A percentile compares a stretch with the other conserved stretches of the same genome.
phyloP scores from a whole-genome alignment of 2,113 vertebrate species.

The Cyanoderma ruficeps region DNA sequence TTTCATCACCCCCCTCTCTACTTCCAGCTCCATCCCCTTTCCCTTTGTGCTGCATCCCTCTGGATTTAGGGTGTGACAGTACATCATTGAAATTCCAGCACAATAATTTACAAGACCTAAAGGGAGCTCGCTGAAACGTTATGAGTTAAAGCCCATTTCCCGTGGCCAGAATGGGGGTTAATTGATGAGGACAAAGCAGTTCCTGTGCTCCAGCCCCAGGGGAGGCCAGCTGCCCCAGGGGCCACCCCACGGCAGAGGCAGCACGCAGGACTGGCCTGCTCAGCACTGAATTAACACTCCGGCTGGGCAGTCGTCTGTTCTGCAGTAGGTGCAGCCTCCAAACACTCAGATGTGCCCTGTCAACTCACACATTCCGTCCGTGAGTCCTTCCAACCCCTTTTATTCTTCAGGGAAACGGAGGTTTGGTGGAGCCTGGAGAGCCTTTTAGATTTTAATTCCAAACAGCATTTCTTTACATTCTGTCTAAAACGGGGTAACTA shows the following conservation, averaged over 20 bases:
- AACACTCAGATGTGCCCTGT: neutral
- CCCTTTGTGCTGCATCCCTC: neutral
- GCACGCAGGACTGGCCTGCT: rapidly evolving
- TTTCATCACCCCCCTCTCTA: neutral
- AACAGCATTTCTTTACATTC: neutral
- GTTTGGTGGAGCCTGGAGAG: neutral
- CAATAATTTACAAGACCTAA: neutral
- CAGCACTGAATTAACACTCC: rapidly evolving
- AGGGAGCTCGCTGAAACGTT: neutral
- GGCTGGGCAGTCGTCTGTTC: rapidly evolving
- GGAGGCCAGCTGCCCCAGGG: neutral
- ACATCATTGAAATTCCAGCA: neutral
- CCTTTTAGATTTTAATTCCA: neutral
- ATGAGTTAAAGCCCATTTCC: neutral
- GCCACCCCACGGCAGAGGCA: neutral
- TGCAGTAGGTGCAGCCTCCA: neutral
- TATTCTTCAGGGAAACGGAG: neutral
- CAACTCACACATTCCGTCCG: neutral
- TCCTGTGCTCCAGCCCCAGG: rapidly evolving
- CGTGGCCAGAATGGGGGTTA: neutral
- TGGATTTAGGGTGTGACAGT: neutral
- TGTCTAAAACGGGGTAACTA: neutral
- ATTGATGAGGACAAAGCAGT: neutral
- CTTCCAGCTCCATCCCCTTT: neutral
- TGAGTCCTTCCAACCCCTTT: neutral